Base-by-base conservation (phyloP, 2,888 invertebrate species). In the Xestia rhomboidea region DNA sequence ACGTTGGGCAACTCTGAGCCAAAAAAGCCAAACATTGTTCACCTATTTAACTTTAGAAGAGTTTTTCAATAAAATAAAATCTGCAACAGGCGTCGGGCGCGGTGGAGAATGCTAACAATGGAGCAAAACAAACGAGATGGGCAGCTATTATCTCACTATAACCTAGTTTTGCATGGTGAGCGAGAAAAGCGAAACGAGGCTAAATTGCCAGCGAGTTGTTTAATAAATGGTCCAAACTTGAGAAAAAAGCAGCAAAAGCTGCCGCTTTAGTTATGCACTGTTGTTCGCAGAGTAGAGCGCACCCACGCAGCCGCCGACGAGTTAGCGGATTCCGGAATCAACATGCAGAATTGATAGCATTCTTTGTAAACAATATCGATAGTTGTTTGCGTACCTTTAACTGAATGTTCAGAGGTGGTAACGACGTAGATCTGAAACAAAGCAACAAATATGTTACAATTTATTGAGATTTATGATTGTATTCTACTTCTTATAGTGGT, bases 71-170 rank as follows among this genome's bases (percentile, higher is more conserved):
- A 86, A 89, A 90, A 87, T 89, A 86, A 87, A 82, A 72, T 83
- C 81, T 79, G 85, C 88, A 90, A 83, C 88, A 80, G 88, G 87
- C 88, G 89, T 84, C 87, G 83, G 85, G 86, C 87, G 87, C 88
- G 86, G 89, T 84, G 83, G 89, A 91, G 90, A 93, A 92, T 90
- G 89, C 92, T 91, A 94, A 94, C 93, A 94, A 93, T 92, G 85
- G 87, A 91, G 89, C 90, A 91, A 93, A 93, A 93, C 91, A 91
- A 91, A 88, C 92, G 89, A 91, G 90, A 91, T 91, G 90, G 90
- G 89, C 90, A 89, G 89, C 90, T 92, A 92, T 93, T 95, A 94
- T 94, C 92, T 92, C 91, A 89, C 90, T 92, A 91, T 93, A 94
- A 93, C 93, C 94, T 90, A 95, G 93, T 94, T 95, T 87, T 89